Evolutionary conservation across 2,888 invertebrate genomes (phyloP).

Genomic region (Lamellibrachia satsuma): DNA sequence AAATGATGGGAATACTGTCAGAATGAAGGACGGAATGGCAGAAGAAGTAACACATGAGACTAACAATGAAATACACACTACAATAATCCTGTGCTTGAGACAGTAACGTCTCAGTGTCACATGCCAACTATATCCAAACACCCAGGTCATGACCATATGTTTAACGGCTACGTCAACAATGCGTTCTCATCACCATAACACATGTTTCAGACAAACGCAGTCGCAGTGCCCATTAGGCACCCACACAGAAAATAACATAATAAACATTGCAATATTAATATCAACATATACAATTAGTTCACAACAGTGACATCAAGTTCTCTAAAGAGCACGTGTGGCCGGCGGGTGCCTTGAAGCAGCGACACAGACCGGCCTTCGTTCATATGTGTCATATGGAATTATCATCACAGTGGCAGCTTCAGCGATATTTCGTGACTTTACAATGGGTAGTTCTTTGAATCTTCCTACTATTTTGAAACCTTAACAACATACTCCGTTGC

Average conservation of each 20-base stretch:
- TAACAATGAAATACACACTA: not conserved
- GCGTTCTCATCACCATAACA: not conserved
- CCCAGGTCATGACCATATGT: not conserved
- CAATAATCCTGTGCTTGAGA: not conserved
- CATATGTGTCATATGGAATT: not conserved
- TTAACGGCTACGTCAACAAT: not conserved
- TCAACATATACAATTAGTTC: not conserved
- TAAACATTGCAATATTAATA: not conserved
- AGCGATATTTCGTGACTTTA: not conserved
- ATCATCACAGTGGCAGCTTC: not conserved
- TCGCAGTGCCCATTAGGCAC: not conserved
- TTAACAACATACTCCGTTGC: not conserved
- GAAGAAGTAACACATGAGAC: not conserved
- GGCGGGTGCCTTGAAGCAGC: not conserved
- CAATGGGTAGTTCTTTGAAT: not conserved
- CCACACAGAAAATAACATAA: not conserved
- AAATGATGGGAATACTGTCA: not conserved
- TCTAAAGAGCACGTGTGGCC: not conserved
- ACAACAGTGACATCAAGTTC: not conserved
- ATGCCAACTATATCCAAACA: not conserved
- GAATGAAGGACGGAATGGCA: not conserved
- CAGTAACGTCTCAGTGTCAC: not conserved
- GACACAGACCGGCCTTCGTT: not conserved
- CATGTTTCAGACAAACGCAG: not conserved
- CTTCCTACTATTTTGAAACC: not conserved